Evolutionary conservation across 92 coral and sea anemone species (phyloP).

Genomic region (Pocillopora meandrina): DNA sequence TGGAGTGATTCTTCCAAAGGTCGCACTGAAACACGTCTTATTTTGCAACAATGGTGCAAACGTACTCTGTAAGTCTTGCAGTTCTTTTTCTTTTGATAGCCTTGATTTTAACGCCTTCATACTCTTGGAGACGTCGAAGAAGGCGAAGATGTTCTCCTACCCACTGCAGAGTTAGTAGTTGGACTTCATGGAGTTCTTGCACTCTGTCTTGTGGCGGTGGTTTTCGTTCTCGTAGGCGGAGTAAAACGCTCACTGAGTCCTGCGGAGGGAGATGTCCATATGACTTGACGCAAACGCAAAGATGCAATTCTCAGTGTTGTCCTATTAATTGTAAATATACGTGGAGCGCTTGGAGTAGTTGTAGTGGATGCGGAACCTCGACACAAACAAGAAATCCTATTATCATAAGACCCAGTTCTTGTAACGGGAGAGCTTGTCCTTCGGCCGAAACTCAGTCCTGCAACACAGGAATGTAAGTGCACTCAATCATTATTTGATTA

Average conservation of each 20-base stretch:
- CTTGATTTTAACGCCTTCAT: conserved; percentile 17
- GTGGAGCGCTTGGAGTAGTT: conserved; percentile 81
- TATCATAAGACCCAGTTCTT: conserved; percentile 55
- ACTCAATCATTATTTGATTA: background rate
- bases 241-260: conserved; percentile 24
- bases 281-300: conserved; percentile 35
- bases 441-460: conserved; percentile 59
- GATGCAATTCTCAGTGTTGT: conserved; percentile 84
- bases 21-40: too few species aligned
- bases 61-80: too few species aligned
- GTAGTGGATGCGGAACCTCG: conserved; percentile 78
- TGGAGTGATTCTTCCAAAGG: too few species aligned
- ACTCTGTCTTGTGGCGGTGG: conserved; percentile 72
- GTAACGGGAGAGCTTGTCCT: conserved; percentile 87
- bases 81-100: background rate
- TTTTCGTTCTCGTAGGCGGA: conserved; percentile 46
- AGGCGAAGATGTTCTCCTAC: conserved; percentile 56
- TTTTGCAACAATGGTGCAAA: too few species aligned
- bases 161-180: conserved; percentile 65
- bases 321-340: conserved; percentile 63
- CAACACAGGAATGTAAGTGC: conserved; percentile 79
- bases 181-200: conserved; percentile 77
- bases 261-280: conserved; percentile 71
- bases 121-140: conserved; percentile 41
- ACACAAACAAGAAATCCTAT: conserved; percentile 63